Percentiles rank a stretch among this genome's conserved stretches.
These are phyloP conservation scores for Philereme transversata DNA, from an alignment of 2,888 invertebrate species.

Conservation along the genomic window DNA sequence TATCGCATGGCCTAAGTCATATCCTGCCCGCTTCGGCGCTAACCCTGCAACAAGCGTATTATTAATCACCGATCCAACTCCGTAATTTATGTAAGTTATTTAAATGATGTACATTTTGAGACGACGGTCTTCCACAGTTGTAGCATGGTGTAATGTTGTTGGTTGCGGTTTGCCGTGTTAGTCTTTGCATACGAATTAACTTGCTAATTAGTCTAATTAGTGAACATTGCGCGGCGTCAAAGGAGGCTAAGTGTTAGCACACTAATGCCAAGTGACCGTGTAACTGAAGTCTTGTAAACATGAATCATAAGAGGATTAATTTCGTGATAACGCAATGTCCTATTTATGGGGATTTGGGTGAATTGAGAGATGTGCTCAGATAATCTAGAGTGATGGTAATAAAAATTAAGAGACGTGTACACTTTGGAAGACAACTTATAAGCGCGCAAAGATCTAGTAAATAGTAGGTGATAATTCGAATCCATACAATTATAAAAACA, in stretches of 20 bases:
- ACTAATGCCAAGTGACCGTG: constrained; percentile 53
- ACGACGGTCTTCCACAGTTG: constrained; percentile 70
- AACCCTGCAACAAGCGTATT: constrained; percentile 69
- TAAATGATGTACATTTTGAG: constrained; percentile 61
- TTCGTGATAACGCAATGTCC: constrained; percentile 34
- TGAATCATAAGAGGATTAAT: constrained; percentile 51
- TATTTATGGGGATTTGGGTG: constrained; percentile 18
- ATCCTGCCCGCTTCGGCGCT: constrained; percentile 63
- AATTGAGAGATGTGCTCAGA: constrained; percentile 15
- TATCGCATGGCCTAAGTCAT: constrained; percentile 77
- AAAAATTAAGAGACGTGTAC: constrained; percentile 5
- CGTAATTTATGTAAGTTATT: constrained; percentile 30
- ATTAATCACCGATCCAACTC: constrained; percentile 35
- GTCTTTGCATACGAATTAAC: constrained; percentile 61
- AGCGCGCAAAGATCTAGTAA: too few relatives aligned
- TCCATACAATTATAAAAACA: too few relatives aligned
- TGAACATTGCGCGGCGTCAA: constrained; percentile 53
- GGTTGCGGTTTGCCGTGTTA: constrained; percentile 42
- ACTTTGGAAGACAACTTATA: too few relatives aligned
- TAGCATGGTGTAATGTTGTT: constrained; percentile 56
- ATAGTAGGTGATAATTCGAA: too few relatives aligned
- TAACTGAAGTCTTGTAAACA: constrained; percentile 39
- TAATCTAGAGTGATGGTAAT: constrained; percentile 8
- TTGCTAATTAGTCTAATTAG: constrained; percentile 66
- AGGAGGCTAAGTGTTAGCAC: constrained; percentile 62